Base-by-base conservation (phyloP, 1,140 invertebrate species). In the Cecropterus lyciades region DNA sequence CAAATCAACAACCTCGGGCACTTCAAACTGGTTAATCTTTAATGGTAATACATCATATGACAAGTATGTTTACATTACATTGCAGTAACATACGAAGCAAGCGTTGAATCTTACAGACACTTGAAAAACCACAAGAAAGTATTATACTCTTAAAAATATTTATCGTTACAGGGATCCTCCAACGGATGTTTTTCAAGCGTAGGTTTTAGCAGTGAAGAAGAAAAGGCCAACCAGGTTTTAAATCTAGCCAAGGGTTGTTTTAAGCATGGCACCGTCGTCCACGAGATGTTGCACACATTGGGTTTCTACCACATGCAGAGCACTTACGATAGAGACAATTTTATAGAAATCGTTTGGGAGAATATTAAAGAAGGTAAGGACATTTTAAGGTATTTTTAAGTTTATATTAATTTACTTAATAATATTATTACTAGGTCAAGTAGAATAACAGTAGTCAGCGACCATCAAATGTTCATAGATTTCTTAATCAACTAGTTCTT, bases 251-350 rank as follows among this genome's bases (percentile, higher is more conserved):
- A 85, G 4, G 76, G 88, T 46, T 94, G 94, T 66, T 93, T 94
- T 68, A 86, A 80, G 2, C 81, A 93, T 37, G 93, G 93, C 4
- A 93, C 93, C 0, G 87, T 96, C 10, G 92, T 95, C 1, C 95
- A 96, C 66, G 95, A 96, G 80, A 92, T 96, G 66, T 83, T 95
- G 37, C 95, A 96, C 72, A 94, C 95, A 0, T 75, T 96, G 10
- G 95, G 95, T 0, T 96, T 96, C 76, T 94, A 93, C 74, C 95
- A 97, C 74, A 96, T 96, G 87, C 96, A 97, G 79, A 94, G 95
- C 73, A 90, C 95, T 5, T 89, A 93, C 9, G 94, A 97, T 80
- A 92, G 96, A 51, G 96, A 97, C 75, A 87, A 95, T 0, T 96
- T 92, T 80, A 94, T 97, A 0, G 80, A 81, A 10, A 94, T 97